Conservation (phyloP, 2,888 invertebrate genomes). For the Eilema sororculum region DNA sequence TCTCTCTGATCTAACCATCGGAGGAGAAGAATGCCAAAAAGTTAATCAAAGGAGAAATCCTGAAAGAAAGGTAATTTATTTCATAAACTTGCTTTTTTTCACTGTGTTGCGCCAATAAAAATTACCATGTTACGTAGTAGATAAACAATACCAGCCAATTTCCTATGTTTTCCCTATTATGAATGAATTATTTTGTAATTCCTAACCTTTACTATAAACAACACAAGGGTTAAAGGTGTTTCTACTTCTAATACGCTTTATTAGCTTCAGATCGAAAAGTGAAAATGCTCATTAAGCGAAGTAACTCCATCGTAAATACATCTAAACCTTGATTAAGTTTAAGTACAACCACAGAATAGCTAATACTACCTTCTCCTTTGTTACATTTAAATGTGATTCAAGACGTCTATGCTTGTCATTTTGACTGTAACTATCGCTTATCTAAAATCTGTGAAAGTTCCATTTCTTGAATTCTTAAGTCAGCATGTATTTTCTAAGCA, state of each 20-base stretch:
- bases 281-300: conserved; percentile 43
- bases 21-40: too few relatives aligned
- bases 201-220: conserved; percentile 40
- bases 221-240: conserved; percentile 30
- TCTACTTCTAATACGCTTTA: conserved; percentile 29
- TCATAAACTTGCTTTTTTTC: too few relatives aligned
- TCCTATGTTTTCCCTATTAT: not conserved
- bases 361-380: conserved; percentile 33
- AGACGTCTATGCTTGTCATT: conserved; percentile 58
- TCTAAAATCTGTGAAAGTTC: conserved; percentile 65
- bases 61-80: too few relatives aligned
- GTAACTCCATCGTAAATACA: conserved; percentile 38
- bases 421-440: conserved; percentile 55
- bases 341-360: too few relatives aligned
- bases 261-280: conserved; percentile 29
- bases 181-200: conserved; percentile 27
- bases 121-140: not conserved
- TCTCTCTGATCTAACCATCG: too few relatives aligned
- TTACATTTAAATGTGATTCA: conserved; percentile 24
- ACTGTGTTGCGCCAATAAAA: not conserved
- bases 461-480: conserved; percentile 41
- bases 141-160: not conserved
- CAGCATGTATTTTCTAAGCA: conserved; percentile 56
- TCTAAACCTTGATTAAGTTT: conserved; percentile 39
- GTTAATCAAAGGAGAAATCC: not conserved